Base-by-base conservation (phyloP, 2,113 vertebrate species). In the Centrocercus urophasianus region DNA sequence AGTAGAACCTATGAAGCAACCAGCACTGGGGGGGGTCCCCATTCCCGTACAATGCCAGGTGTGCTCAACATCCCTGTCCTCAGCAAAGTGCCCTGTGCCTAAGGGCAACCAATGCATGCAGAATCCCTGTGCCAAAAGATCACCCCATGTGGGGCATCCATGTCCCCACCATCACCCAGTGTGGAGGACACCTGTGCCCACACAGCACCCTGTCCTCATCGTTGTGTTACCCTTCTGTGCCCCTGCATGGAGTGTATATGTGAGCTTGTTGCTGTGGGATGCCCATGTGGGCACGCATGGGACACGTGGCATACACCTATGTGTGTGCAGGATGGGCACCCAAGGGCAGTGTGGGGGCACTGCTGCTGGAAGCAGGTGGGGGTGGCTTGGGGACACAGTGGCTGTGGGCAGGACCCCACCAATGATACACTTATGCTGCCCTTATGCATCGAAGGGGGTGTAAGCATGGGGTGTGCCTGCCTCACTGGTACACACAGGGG, bases 281-380 rank as follows among this genome's bases (percentile, higher is more conserved):
- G 42, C 27, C n/a, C 30, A 6, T 0, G 3, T 0, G 2, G 80
- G 54, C n/a, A 12, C 3, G 24, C 69, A 34, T 24, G 2, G 0
- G 61, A 20, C 24, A 14, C 20, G 24, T 57, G 45, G 30, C 16
- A 10, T 25, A 13, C 20, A 11, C n/a, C 43, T 14, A 4, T 5
- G 57, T 66, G 6, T 11, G 65, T 70, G 73, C 54, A 57, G 17
- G 54, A 32, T n/a, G 11, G 27, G 80, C 16, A n/a, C 32, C 50
- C 47, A 84, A 86, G 77, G 67, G 50, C 60, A 59, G 50, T 25
- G 67, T 2, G 4, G 48, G 40, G 38, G 81, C 43, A 67, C 32
- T 25, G 70, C 70, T 77, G 30, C 9, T 60, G 52, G 57, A 72
- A 75, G 42, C 1, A 4, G 11, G 1, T 22, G 6, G 36, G 45